A percentile compares a stretch with the other conserved stretches of the same genome.
These are phyloP conservation scores for Grammomys dolichurus DNA, from an alignment of 2,113 vertebrate species.

Conservation along the genomic window DNA sequence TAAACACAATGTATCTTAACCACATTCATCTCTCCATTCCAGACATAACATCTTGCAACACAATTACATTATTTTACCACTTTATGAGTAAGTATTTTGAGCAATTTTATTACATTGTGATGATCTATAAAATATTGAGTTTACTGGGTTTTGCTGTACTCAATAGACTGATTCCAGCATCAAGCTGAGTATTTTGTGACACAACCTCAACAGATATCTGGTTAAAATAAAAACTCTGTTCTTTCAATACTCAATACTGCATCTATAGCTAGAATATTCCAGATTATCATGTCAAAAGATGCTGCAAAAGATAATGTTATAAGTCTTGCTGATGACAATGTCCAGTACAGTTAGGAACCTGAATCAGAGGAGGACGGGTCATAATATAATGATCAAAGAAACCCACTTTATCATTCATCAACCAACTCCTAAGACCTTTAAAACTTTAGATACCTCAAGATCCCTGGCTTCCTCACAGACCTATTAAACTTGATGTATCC, in stretches of 20 bases:
- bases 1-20: not conserved
- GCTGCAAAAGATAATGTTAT: not conserved
- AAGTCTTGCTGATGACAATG: not conserved
- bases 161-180: not conserved
- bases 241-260: not conserved
- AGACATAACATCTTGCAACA: not conserved
- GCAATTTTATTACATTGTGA: not conserved
- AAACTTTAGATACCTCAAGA: not conserved
- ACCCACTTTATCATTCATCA: not conserved
- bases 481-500: not conserved
- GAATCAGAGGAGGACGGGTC: rapidly evolving
- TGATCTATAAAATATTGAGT: not conserved
- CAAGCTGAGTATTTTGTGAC: not conserved
- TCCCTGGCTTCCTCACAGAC: not conserved
- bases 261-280: not conserved
- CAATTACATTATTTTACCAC: not conserved
- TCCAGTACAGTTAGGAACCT: not conserved
- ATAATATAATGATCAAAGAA: not conserved
- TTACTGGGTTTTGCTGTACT: not conserved
- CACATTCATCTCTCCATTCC: not conserved
- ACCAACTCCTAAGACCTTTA: not conserved
- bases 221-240: not conserved
- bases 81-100: not conserved
- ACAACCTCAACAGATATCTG: not conserved
- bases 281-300: not conserved